Base-by-base conservation (phyloP, 2,888 invertebrate species). In the Drosophila subsilvestris region DNA sequence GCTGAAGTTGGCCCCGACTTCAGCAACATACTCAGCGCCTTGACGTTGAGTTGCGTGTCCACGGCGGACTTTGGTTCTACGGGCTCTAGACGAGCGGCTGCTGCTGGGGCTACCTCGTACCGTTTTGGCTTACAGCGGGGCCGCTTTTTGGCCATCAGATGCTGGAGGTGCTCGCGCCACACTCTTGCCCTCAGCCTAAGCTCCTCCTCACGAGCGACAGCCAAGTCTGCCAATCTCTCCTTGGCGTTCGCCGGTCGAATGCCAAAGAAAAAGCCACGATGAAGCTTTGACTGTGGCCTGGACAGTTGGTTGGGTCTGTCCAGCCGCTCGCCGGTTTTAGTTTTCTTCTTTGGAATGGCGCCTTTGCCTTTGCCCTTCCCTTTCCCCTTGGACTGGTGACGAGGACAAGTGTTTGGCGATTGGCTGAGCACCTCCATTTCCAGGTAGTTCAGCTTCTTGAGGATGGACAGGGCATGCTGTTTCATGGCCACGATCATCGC, bases 111-210 rank as follows among this genome's bases (percentile, higher is more conserved):
- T 1, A 48, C 22, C n/a, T 68, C 72, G 20, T 20, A 58, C 1
- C 60, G 58, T 42, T 78, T 78, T 2, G 37, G 10, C n/a, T 82
- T 71, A 3, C 7, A 14, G 14, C 6, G 9, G 2, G 50, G 22
- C 4, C 56, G 14, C 29, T 48, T 22, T 22, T 22, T 42, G 0
- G 37, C 37, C 42, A 14, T 48, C 20, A 58, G 14, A 44, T 55
- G 43, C 9, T 54, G 51, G 18, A 67, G 58, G 14, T 79, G 54
- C 57, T 83, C 82, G 22, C 74, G 61, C 7, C 63, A 77, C 14
- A 83, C 84, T n/a, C 74, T 83, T 6, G 67, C 56, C 53, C 72
- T 72, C 29, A 83, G 58, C 43, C 72, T 86, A 0, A 49, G 63
- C 45, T 83, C 79, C 56, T 83, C 82, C 9, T 32, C 48, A 17